Conservation (phyloP, 2,888 invertebrate genomes). For the Craniophora ligustri region DNA sequence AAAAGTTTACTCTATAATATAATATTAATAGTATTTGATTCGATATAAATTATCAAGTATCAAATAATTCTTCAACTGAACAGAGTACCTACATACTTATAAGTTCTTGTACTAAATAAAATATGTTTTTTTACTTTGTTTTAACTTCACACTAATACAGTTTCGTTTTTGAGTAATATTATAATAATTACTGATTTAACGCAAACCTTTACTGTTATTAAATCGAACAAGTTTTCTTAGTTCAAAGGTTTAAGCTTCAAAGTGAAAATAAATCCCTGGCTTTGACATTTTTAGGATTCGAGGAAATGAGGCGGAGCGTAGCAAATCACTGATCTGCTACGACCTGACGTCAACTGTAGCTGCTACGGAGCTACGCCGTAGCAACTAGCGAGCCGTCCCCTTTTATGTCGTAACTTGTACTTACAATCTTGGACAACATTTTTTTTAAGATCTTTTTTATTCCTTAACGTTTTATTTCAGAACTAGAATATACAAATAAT, state of each 20-base stretch:
- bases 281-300: constrained; percentile 31
- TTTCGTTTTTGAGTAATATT: no score
- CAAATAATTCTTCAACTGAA: constrained; percentile 36
- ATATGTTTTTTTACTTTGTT: no score
- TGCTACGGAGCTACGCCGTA: constrained; percentile 32
- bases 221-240: constrained; percentile 1
- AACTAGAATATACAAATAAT: no score
- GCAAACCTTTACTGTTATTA: background rate
- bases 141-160: no score
- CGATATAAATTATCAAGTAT: constrained; percentile 30
- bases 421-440: no score
- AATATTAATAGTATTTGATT: constrained; percentile 52
- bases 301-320: constrained; percentile 37
- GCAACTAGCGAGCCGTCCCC: constrained; percentile 1
- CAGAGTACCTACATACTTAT: no score
- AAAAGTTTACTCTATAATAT: no score
- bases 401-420: background rate
- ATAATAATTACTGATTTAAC: no score
- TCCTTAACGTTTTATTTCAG: no score
- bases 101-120: no score
- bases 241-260: constrained; percentile 23
- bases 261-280: constrained; percentile 22
- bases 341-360: constrained; percentile 8
- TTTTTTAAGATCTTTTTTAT: background rate
- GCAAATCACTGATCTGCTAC: constrained; percentile 28